Evolutionary conservation across 2,797 vertebrate species (phyloP).

Genomic region (Pseudotriccus pelzelni): DNA sequence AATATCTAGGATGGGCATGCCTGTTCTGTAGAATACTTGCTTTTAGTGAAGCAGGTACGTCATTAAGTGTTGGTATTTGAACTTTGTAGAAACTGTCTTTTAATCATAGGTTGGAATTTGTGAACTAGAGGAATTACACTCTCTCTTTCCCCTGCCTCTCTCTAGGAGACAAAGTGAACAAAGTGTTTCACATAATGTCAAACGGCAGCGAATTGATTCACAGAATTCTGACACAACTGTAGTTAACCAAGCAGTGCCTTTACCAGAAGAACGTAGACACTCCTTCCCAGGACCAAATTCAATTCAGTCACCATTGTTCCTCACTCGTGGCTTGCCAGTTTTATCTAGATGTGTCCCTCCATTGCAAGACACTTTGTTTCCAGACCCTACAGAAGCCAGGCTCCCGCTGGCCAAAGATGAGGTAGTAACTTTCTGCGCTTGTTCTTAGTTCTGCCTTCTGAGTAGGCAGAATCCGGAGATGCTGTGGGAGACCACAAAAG

Average conservation of each 20-base stretch:
- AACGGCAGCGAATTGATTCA: constrained; percentile 84
- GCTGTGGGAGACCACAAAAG: neutral
- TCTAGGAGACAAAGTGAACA: constrained; percentile 82
- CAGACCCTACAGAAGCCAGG: constrained; percentile 47
- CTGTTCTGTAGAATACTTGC: neutral
- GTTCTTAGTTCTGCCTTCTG: neutral
- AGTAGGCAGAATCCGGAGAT: neutral
- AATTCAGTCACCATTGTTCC: constrained; percentile 24
- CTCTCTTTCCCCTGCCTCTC: neutral
- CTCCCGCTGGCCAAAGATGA: constrained; percentile 81
- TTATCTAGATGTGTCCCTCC: constrained; percentile 58
- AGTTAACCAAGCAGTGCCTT: constrained; percentile 70
- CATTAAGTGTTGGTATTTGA: neutral
- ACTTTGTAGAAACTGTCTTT: neutral
- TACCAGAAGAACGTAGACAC: constrained; percentile 59
- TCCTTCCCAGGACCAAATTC: constrained; percentile 41
- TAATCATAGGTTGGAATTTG: neutral
- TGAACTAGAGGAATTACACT: neutral
- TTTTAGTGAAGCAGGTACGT: neutral
- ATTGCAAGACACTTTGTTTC: constrained; percentile 62
- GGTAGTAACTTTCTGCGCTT: constrained; percentile 71
- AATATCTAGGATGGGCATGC: neutral
- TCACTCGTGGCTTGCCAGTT: neutral
- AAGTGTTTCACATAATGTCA: constrained; percentile 67
- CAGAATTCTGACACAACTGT: constrained; percentile 41